Conservation (phyloP, 2,113 vertebrate genomes). For the Accipiter virgatus region DNA sequence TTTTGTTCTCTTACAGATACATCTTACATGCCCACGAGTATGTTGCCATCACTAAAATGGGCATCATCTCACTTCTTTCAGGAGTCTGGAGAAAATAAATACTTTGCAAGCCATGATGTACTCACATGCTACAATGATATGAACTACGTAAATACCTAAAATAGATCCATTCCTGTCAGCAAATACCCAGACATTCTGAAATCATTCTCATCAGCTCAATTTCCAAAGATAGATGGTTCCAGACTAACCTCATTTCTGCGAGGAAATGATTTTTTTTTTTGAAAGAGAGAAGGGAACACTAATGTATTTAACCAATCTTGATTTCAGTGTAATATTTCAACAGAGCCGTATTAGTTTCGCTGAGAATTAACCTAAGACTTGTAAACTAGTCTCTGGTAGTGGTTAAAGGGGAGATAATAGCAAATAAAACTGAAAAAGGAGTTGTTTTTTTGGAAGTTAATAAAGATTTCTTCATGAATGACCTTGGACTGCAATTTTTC, state of each 20-base stretch:
- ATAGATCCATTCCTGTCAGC: constrained; percentile 59
- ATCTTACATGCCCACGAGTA: not conserved
- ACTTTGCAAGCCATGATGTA: not conserved
- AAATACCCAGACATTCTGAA: constrained; percentile 34
- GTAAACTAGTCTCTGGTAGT: not conserved
- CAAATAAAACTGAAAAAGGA: not conserved
- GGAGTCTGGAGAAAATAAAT: not conserved
- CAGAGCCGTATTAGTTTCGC: not conserved
- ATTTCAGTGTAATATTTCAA: not conserved
- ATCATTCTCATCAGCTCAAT: constrained; percentile 47
- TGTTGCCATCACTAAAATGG: not conserved
- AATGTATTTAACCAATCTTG: constrained; percentile 20
- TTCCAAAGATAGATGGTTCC: constrained; percentile 55
- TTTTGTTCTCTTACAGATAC: not conserved
- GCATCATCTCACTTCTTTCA: not conserved
- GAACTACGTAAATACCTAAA: constrained; percentile 37
- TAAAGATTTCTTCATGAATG: not conserved
- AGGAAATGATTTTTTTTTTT: not conserved
- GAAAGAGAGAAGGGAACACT: not conserved
- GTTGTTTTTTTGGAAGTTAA: not conserved
- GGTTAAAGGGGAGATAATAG: not conserved
- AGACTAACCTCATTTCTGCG: constrained; percentile 31
- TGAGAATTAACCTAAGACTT: not conserved
- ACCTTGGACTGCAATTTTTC: not conserved
- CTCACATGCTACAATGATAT: constrained; percentile 23